Conservation (phyloP, 2,888 invertebrate genomes). For the Drosophila basisetae region DNA sequence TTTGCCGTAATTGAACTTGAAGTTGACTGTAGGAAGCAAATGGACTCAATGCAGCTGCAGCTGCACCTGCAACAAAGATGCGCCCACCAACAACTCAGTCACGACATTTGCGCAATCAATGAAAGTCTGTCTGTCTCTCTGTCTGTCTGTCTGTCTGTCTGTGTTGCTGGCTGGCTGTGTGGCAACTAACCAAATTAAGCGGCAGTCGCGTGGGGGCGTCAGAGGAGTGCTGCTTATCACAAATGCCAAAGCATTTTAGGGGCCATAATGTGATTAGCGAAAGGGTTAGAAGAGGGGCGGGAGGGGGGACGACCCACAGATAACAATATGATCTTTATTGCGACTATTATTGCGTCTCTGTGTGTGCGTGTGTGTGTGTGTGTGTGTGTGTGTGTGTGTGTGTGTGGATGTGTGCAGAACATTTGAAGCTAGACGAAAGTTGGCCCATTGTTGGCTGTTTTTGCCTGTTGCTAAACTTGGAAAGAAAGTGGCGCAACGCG, state of each 20-base stretch:
- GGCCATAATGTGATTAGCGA: conserved; percentile 40
- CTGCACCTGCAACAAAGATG: conserved; percentile 54
- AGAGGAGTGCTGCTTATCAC: conserved; percentile 11
- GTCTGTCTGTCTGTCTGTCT: background rate
- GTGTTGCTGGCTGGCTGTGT: background rate
- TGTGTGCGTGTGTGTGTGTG: background rate
- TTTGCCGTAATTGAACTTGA: conserved; percentile 76
- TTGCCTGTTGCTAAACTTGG: conserved; percentile 13
- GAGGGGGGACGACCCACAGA: conserved; percentile 4
- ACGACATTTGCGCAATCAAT: conserved; percentile 70
- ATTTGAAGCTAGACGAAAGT: conserved; percentile 35
- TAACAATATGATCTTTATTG: conserved; percentile 26
- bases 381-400: background rate
- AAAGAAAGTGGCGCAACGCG: conserved; percentile 49
- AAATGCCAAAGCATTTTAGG: conserved; percentile 23
- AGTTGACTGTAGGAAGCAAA: conserved; percentile 59
- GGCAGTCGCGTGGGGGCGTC: background rate
- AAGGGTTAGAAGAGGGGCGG: too few species aligned
- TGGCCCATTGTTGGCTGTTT: conserved; percentile 30
- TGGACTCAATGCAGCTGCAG: conserved; percentile 9
- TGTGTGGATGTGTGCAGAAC: conserved; percentile 9
- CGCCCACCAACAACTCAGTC: conserved; percentile 47
- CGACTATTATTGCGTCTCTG: background rate
- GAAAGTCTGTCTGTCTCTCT: background rate
- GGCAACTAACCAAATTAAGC: background rate